Evolutionary conservation across 2,797 vertebrate genomes (phyloP).

Genomic region (Cynodonichthys magdalenae): DNA sequence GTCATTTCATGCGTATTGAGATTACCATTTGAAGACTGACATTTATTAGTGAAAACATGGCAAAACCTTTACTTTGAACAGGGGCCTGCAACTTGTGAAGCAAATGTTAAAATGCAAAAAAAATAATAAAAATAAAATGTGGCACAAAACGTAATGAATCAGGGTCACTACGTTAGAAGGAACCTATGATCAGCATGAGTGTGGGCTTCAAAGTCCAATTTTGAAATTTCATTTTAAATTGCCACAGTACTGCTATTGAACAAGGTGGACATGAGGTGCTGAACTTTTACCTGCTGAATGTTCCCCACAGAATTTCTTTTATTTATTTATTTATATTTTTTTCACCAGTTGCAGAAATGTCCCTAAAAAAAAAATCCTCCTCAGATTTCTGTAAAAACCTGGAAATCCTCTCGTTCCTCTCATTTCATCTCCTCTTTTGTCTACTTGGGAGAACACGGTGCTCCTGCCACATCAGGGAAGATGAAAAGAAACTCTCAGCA

Average conservation of each 20-base stretch:
- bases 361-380: slow-evolving; percentile 11
- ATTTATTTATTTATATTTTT: neutral
- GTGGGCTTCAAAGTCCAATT: slow-evolving; percentile 33
- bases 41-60: too few relatives aligned
- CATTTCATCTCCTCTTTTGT: slow-evolving; percentile 62
- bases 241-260: slow-evolving; percentile 15
- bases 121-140: neutral
- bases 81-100: too few relatives aligned
- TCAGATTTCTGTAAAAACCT: slow-evolving; percentile 61
- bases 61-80: too few relatives aligned
- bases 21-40: too few relatives aligned
- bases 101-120: too few relatives aligned
- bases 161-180: too few relatives aligned
- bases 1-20: too few relatives aligned
- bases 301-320: slow-evolving; percentile 19
- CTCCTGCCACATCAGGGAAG: slow-evolving; percentile 53
- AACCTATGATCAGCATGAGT: too few relatives aligned
- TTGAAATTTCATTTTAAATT: slow-evolving; percentile 21
- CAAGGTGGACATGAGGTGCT: slow-evolving; percentile 18
- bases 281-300: slow-evolving; percentile 33
- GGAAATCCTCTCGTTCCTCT: slow-evolving; percentile 65
- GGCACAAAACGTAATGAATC: too few relatives aligned
- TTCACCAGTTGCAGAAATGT: slow-evolving; percentile 44
- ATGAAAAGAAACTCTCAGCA: slow-evolving; percentile 64
- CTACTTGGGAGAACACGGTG: slow-evolving; percentile 66